Evolutionary conservation across 2,888 invertebrate genomes (phyloP).

Genomic region (Nomada goodeniana): DNA sequence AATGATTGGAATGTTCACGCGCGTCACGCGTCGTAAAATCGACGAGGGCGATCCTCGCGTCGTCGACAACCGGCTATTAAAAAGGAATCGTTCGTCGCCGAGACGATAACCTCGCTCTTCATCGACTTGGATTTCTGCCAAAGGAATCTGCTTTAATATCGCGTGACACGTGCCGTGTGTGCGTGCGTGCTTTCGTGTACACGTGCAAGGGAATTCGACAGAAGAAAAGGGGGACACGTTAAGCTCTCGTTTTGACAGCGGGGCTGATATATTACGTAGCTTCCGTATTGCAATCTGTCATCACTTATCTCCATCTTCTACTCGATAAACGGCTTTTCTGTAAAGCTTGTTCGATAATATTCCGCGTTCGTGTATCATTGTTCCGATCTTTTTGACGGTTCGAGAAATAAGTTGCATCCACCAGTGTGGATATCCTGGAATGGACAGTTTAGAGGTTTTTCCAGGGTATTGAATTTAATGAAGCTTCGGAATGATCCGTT

Average conservation of each 20-base stretch:
- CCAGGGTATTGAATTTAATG: not conserved
- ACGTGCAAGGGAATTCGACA: constrained; percentile 28
- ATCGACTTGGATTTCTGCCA: constrained; percentile 65
- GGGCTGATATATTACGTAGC: constrained; percentile 43
- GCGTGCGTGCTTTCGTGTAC: not conserved
- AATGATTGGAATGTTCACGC: constrained; percentile 18
- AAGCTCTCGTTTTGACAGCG: constrained; percentile 51
- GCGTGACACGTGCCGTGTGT: constrained; percentile 54
- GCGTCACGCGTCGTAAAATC: constrained; percentile 27
- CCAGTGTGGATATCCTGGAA: too few relatives aligned
- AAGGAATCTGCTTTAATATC: constrained; percentile 68
- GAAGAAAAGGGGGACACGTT: constrained; percentile 47
- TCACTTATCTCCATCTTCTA: not conserved
- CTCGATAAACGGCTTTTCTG: constrained; percentile 16
- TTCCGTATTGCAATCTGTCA: constrained; percentile 18
- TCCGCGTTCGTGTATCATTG: constrained; percentile 5
- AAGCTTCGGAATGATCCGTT: not conserved
- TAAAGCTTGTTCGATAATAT: constrained; percentile 7
- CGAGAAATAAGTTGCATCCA: too few relatives aligned
- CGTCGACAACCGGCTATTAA: constrained; percentile 14
- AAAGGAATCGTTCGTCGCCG: constrained; percentile 40
- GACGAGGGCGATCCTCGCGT: not conserved
- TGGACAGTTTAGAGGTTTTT: too few relatives aligned
- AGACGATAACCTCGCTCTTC: constrained; percentile 48
- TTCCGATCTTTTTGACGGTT: not conserved